A percentile compares a stretch with the other conserved stretches of the same genome.
Evolutionary conservation across 2,113 vertebrate genomes (phyloP).

Genomic region (Leuciscus idus): DNA sequence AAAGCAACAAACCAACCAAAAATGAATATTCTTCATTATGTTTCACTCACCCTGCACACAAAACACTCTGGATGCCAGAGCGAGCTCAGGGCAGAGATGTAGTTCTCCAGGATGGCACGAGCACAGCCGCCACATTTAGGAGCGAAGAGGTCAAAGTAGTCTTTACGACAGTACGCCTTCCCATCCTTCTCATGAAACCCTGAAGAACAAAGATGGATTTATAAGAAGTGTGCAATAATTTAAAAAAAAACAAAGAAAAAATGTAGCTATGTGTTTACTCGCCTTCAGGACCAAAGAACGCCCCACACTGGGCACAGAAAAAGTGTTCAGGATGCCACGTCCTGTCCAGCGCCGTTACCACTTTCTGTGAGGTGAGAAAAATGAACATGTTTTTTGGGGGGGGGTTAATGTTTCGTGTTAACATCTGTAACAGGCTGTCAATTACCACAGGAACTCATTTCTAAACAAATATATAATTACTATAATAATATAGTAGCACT

Average conservation of each 20-base stretch:
- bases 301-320: conserved; percentile 97
- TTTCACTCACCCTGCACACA: conserved; percentile 90
- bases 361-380: conserved; percentile 83
- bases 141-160: conserved; percentile 99
- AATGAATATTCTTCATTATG: neutral
- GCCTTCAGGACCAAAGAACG: conserved; percentile 97
- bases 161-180: conserved; percentile 96
- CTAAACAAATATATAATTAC: too few relatives aligned
- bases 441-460: too few relatives aligned
- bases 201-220: conserved; percentile 57
- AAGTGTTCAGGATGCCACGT: conserved; percentile 99
- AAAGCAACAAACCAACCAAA: neutral
- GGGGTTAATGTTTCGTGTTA: neutral
- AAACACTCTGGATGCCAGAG: conserved; percentile 99
- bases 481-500: neutral
- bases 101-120: conserved; percentile 96
- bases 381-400: fast-evolving
- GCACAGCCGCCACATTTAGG: conserved; percentile 97
- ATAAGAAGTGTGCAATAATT: neutral
- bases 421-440: neutral
- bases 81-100: conserved; percentile 95
- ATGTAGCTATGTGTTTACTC: conserved; percentile 26
- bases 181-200: conserved; percentile 98
- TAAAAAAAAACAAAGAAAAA: neutral
- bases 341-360: conserved; percentile 94